Evolutionary conservation across 2,113 vertebrate genomes (phyloP), one percentile per base, ranked within the genome.

Genomic region (Falco punctatus): DNA sequence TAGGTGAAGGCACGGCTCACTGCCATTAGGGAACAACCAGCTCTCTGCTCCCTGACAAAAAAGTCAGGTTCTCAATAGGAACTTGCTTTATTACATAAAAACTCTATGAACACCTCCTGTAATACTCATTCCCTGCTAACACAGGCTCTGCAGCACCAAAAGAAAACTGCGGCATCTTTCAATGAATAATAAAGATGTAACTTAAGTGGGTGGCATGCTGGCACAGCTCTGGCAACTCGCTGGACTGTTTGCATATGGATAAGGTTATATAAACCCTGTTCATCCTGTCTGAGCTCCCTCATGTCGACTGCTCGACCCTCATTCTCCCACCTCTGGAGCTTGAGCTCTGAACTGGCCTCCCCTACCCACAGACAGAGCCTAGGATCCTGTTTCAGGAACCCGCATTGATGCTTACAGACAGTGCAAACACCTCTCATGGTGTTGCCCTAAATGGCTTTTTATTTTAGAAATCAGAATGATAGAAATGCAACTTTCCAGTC

Each of bases 191-290:
- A 82, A 96, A 97, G 90, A 96, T 0, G 7, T 93, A 90, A 82
- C 74, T 82, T 42, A 73, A 92, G 93, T 96, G 92, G 90, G 96
- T 93, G 88, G 93, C 58, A 52, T 73, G 62, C 92, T 92, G 94
- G 89, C 77, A 94, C 46, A 89, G 88, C 93, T 94, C 84, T 95
- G 93, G 93, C 81, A 93, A 82, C 79, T 95, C 90, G 90, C 92
- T 70, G 96, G 96, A 95, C 93, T 82, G 40, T 83, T 94, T 94
- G 93, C 92, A 93, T 96, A 95, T 94, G 88, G 71, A 96, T 96
- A 94, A 96, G 78, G 54, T 96, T 95, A 96, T 28, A 78, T 96
- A 97, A 97, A 96, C n/a, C 12, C 42, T n/a, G 79, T 58, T 81
- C 88, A 58, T 81, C 64, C 90, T 42, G 40, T 55, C 81, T 66